Conservation (phyloP, 2,113 vertebrate species). For the Heloderma charlesbogerti region DNA sequence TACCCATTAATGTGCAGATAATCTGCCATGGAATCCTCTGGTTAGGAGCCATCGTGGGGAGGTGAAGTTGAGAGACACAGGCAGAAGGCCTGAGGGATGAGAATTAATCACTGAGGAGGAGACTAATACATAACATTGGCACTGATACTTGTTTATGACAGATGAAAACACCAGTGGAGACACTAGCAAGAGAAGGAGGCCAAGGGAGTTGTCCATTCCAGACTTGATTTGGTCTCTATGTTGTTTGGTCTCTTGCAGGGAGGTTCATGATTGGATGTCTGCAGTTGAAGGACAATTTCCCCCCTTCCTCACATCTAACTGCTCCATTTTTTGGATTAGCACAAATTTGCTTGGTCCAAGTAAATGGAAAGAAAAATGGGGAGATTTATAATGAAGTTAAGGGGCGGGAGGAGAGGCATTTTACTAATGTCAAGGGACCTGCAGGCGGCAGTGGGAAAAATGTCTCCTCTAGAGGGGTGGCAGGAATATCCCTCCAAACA, state of each 20-base stretch:
- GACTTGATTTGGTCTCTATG: slow-evolving; percentile 33
- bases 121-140: slow-evolving; percentile 39
- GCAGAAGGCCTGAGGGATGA: slow-evolving; percentile 39
- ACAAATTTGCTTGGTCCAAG: slow-evolving; percentile 17
- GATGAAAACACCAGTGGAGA: slow-evolving; percentile 46
- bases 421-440: slow-evolving; percentile 68
- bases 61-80: slow-evolving; percentile 17
- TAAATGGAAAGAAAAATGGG: slow-evolving; percentile 57
- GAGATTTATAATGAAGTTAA: slow-evolving; percentile 73
- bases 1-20: slow-evolving; percentile 15
- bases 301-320: neutral
- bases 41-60: slow-evolving; percentile 44
- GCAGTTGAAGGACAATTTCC: neutral
- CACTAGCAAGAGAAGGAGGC: slow-evolving; percentile 48
- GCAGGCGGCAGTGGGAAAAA: slow-evolving; percentile 67
- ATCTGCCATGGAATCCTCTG: slow-evolving; percentile 41
- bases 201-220: slow-evolving; percentile 41
- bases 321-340: slow-evolving; percentile 22
- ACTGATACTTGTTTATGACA: slow-evolving; percentile 41
- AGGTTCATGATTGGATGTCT: neutral
- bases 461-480: slow-evolving; percentile 69
- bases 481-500: slow-evolving; percentile 74
- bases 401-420: slow-evolving; percentile 51
- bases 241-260: neutral
- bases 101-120: slow-evolving; percentile 49